Conservation (phyloP, 1,140 invertebrate genomes). For the Potamilus streckersoni region DNA sequence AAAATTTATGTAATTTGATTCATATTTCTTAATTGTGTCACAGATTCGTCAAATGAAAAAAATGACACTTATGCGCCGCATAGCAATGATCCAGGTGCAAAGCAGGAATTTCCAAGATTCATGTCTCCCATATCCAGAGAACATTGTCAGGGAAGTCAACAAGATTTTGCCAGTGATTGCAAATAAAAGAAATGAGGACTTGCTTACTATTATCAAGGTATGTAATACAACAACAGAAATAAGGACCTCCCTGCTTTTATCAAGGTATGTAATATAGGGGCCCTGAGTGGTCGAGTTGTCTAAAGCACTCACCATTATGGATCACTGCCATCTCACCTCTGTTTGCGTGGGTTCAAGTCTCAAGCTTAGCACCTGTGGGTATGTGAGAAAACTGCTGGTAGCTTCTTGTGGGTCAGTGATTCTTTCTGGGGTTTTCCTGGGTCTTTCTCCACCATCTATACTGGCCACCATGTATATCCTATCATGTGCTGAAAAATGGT, state of each 20-base stretch:
- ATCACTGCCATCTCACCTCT: too few relatives aligned
- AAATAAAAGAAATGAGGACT: conserved; percentile 62
- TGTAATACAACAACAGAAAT: background rate
- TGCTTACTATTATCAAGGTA: conserved; percentile 65
- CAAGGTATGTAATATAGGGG: conserved; percentile 5
- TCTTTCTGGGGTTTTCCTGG: too few relatives aligned
- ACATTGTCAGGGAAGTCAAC: conserved; percentile 55
- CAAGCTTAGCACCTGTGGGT: too few relatives aligned
- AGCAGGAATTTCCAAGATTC: conserved; percentile 52
- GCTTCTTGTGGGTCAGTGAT: too few relatives aligned
- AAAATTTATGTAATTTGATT: background rate
- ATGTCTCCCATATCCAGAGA: conserved; percentile 57
- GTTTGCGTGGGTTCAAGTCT: too few relatives aligned
- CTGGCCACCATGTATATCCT: too few relatives aligned
- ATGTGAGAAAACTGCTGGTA: too few relatives aligned
- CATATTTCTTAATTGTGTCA: conserved; percentile 4
- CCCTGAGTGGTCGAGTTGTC: too few relatives aligned
- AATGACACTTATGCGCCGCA: conserved; percentile 52
- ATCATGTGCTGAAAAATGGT: too few relatives aligned
- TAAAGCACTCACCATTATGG: too few relatives aligned
- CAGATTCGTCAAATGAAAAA: conserved; percentile 59
- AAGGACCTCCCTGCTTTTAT: background rate
- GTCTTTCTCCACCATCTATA: too few relatives aligned
- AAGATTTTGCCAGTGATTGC: conserved; percentile 60
- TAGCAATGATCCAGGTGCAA: conserved; percentile 58